Conservation (phyloP, 1,140 invertebrate species). For the Leptinotarsa texana region DNA sequence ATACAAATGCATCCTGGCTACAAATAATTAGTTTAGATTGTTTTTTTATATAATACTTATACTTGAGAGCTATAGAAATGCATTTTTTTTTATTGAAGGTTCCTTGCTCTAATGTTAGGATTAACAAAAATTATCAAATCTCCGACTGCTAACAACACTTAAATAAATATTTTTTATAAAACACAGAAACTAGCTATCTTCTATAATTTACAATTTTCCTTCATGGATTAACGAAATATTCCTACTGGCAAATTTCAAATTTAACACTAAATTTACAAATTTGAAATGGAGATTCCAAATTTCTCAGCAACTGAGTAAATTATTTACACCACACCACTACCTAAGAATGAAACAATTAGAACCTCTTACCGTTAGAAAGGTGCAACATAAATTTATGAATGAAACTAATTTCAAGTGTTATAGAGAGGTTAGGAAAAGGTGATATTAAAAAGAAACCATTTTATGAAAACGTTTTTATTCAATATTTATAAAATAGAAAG, state of each 20-base stretch:
- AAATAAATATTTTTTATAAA: no score
- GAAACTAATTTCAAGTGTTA: neutral
- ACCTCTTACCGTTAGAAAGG: constrained; percentile 25
- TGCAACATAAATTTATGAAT: constrained; percentile 4
- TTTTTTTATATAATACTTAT: no score
- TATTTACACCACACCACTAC: constrained; percentile 17
- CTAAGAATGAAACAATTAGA: neutral
- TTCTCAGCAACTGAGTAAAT: neutral
- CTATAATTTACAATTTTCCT: neutral
- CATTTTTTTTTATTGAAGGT: no score
- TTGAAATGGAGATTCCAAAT: neutral
- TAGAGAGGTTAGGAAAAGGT: neutral
- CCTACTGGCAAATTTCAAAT: neutral
- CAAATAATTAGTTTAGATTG: no score
- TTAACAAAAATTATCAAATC: no score
- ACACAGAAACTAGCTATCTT: neutral
- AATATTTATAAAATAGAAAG: constrained; percentile 24
- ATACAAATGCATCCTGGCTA: no score
- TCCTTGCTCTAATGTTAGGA: no score
- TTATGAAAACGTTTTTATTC: constrained; percentile 23
- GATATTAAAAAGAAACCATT: constrained; percentile 15
- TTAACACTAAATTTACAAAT: neutral
- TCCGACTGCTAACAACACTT: no score
- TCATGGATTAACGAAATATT: no score
- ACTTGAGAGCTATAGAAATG: no score